These are phyloP conservation scores for Heteromormyrus szaboi DNA, from an alignment of 2,797 vertebrate genomes.

Conservation along the genomic window DNA sequence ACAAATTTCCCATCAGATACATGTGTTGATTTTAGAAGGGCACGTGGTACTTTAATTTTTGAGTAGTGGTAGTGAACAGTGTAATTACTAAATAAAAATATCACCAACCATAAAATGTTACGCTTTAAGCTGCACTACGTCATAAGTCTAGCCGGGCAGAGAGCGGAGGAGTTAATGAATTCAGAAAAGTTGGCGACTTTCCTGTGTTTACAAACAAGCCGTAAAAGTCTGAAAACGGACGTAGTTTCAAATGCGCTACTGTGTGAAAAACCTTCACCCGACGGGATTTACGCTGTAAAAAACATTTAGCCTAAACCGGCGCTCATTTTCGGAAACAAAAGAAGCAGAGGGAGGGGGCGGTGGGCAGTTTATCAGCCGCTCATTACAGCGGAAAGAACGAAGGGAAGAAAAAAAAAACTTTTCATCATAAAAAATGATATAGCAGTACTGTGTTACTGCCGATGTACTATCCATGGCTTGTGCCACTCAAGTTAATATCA, in stretches of 20 bases:
- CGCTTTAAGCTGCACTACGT: neutral
- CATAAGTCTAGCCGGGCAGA: neutral
- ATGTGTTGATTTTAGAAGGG: neutral
- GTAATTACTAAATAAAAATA: neutral
- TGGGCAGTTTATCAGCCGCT: conserved; percentile 29
- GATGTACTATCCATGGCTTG: neutral
- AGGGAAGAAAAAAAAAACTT: neutral
- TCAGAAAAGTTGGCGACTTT: conserved; percentile 2
- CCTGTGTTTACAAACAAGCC: conserved; percentile 14
- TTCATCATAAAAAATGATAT: neutral
- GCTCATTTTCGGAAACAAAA: conserved; percentile 25
- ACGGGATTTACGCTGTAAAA: neutral
- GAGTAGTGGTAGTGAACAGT: neutral
- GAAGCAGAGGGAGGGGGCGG: conserved; percentile 20
- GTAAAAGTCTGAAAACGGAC: neutral
- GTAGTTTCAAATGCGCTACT: neutral
- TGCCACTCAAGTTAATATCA: neutral
- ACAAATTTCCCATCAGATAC: neutral
- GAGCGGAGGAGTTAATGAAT: neutral
- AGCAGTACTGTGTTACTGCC: neutral
- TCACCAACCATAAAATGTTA: neutral
- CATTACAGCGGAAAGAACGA: conserved; percentile 31
- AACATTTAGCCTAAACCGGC: conserved; percentile 8
- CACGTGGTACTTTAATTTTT: neutral
- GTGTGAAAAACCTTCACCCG: neutral